phyloP scores from a whole-genome alignment of 2,888 invertebrate genomes.

The Hemaris fuciformis region DNA sequence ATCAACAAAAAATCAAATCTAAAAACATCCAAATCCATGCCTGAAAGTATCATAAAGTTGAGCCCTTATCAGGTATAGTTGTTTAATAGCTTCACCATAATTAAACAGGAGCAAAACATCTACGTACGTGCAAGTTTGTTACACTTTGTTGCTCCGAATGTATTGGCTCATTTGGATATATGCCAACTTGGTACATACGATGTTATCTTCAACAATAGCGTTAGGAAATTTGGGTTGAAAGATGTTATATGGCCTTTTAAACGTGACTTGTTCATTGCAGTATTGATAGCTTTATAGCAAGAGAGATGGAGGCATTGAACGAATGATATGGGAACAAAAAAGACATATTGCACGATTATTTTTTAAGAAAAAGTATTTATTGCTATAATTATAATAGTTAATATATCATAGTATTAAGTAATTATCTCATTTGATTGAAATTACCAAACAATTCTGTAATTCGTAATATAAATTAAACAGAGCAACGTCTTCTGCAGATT shows the following conservation, averaged over 20 bases:
- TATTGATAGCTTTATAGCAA: too few species aligned
- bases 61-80: constrained; percentile 17
- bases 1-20: too few species aligned
- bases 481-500: not conserved
- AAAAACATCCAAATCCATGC: not conserved
- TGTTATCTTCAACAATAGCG: not conserved
- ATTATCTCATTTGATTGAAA: too few species aligned
- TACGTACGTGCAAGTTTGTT: constrained; percentile 14
- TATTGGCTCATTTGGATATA: constrained; percentile 12
- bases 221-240: not conserved
- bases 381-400: too few species aligned
- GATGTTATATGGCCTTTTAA: too few species aligned
- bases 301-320: too few species aligned
- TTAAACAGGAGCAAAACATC: constrained; percentile 18
- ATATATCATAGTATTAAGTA: too few species aligned
- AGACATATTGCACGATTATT: too few species aligned
- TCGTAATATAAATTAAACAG: not conserved
- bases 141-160: constrained; percentile 14
- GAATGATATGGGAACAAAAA: too few species aligned
- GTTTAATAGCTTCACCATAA: constrained; percentile 19
- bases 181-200: not conserved
- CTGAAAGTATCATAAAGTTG: constrained; percentile 14
- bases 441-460: too few species aligned
- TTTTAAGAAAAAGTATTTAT: too few species aligned
- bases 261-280: too few species aligned